Conservation (phyloP, 2,888 invertebrate genomes). For the Isoperla grammatica region DNA sequence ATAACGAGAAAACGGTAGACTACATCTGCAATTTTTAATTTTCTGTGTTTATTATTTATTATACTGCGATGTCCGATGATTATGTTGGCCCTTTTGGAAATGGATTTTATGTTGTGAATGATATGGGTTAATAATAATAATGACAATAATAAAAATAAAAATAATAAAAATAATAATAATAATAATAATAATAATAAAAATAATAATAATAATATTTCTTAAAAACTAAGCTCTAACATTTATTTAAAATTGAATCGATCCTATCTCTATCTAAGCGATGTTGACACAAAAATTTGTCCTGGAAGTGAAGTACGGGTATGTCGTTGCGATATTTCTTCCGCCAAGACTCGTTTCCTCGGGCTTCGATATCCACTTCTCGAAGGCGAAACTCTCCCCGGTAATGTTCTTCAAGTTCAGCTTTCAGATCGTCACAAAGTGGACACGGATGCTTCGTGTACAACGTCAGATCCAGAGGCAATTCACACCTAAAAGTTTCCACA, state of each 20-base stretch:
- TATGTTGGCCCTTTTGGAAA: too few relatives aligned
- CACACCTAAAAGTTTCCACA: not conserved
- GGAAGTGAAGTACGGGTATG: slow-evolving; percentile 83
- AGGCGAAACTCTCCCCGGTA: slow-evolving; percentile 58
- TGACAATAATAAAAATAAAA: too few relatives aligned
- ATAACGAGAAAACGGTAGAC: too few relatives aligned
- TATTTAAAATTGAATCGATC: slow-evolving; percentile 5
- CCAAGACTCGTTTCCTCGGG: slow-evolving; percentile 66
- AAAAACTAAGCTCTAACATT: too few relatives aligned
- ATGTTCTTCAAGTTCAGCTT: slow-evolving; percentile 42
- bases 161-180: too few relatives aligned
- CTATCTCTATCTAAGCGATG: slow-evolving; percentile 54
- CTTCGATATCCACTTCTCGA: slow-evolving; percentile 69
- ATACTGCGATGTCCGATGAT: too few relatives aligned
- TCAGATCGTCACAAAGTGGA: slow-evolving; percentile 72
- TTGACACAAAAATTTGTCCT: slow-evolving; percentile 75
- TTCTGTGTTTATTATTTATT: too few relatives aligned
- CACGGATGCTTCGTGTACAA: slow-evolving; percentile 80
- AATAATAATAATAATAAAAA: too few relatives aligned
- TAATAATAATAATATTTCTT: too few relatives aligned
- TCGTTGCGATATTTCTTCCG: slow-evolving; percentile 70
- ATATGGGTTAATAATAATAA: too few relatives aligned
- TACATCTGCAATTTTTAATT: too few relatives aligned
- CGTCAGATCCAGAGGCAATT: slow-evolving; percentile 56
- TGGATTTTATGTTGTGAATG: too few relatives aligned